Conservation (phyloP, 2,797 vertebrate genomes). For the Peromyscus melanophrys region DNA sequence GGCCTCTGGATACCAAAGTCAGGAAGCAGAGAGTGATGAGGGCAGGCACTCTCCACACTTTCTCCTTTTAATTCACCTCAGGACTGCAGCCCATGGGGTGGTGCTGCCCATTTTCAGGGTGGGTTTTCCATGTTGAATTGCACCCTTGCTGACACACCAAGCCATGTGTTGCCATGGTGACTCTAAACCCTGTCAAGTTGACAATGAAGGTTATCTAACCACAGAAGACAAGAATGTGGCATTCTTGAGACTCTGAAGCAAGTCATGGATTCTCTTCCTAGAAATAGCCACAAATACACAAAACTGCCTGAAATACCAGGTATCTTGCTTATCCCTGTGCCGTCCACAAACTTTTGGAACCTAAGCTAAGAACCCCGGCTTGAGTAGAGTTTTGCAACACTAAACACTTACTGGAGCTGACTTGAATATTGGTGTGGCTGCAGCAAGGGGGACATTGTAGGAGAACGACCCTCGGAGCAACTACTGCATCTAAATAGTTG, state of each 20-base stretch:
- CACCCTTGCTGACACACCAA: not conserved
- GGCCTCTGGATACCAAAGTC: not conserved
- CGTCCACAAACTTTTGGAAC: not conserved
- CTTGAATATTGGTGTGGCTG: not conserved
- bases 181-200: not conserved
- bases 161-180: not conserved
- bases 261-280: not conserved
- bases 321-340: not conserved
- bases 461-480: not conserved
- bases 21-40: not conserved
- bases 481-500: not conserved
- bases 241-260: not conserved
- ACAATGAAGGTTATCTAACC: not conserved
- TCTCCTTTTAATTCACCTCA: not conserved
- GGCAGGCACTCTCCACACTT: fast-evolving
- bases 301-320: not conserved
- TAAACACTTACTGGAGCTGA: conserved; percentile 1
- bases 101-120: not conserved
- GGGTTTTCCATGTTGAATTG: not conserved
- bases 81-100: not conserved
- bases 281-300: not conserved
- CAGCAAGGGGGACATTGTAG: not conserved
- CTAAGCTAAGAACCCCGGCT: not conserved
- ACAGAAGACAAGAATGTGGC: not conserved
- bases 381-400: not conserved